Conservation (phyloP, 2,888 invertebrate species). For the Acholoe squamosa region DNA sequence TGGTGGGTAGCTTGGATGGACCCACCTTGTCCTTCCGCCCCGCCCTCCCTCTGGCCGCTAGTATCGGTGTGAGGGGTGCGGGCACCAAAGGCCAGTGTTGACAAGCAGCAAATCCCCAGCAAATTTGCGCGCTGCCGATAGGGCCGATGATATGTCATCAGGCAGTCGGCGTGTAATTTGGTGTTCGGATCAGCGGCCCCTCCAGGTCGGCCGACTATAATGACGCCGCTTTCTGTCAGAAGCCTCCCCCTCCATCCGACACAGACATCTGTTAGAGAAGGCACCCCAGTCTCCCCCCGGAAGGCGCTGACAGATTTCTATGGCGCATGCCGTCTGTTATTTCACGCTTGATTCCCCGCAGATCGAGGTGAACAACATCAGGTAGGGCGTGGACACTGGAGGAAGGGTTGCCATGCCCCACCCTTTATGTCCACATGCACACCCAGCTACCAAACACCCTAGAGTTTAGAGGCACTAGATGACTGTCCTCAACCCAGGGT, state of each 20-base stretch:
- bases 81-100: neutral
- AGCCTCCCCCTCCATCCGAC: neutral
- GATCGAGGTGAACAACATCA: constrained; percentile 25
- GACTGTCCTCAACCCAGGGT: neutral
- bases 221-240: constrained; percentile 29
- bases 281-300: neutral
- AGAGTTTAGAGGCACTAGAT: neutral
- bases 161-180: constrained; percentile 26
- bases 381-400: constrained; percentile 3
- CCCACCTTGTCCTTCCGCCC: neutral
- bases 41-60: neutral
- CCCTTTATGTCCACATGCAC: neutral
- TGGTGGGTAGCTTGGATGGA: neutral
- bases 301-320: constrained; percentile 32
- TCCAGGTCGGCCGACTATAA: neutral
- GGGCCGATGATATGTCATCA: constrained; percentile 51
- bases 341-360: neutral
- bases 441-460: constrained; percentile 9
- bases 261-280: neutral
- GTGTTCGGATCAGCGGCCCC: constrained; percentile 8
- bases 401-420: neutral
- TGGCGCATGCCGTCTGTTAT: constrained; percentile 15
- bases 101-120: constrained; percentile 46
- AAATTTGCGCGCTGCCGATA: constrained; percentile 23
- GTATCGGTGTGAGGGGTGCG: constrained; percentile 24